phyloP scores from a whole-genome alignment of 2,797 vertebrate genomes.

The Spondyliosoma cantharus region DNA sequence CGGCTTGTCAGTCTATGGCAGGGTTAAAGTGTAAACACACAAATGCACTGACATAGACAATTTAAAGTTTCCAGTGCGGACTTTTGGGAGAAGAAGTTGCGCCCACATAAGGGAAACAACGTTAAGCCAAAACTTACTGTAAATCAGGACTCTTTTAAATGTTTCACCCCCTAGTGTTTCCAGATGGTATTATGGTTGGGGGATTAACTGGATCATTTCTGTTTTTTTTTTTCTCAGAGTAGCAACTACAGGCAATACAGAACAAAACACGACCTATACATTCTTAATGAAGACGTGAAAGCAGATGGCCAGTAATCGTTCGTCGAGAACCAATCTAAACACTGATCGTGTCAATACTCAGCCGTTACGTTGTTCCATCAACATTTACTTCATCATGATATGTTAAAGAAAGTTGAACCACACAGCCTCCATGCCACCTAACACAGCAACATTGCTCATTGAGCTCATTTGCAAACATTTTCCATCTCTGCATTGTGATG shows the following conservation, averaged over 20 bases:
- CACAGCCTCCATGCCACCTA: not conserved
- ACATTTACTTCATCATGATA: too few relatives aligned
- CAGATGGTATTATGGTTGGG: too few relatives aligned
- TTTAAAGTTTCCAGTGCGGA: conserved; percentile 11
- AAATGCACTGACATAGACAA: conserved; percentile 8
- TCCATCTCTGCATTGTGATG: not conserved
- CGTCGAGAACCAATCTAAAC: too few relatives aligned
- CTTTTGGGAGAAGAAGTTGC: not conserved
- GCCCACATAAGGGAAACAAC: not conserved
- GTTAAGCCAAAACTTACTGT: not conserved
- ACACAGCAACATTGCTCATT: not conserved
- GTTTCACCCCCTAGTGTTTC: too few relatives aligned
- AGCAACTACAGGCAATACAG: too few relatives aligned
- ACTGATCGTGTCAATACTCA: too few relatives aligned
- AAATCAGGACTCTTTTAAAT: not conserved
- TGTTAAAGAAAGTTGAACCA: not conserved
- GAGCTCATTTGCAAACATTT: conserved; percentile 16
- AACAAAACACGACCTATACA: too few relatives aligned
- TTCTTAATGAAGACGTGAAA: too few relatives aligned
- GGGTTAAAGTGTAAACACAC: conserved; percentile 7
- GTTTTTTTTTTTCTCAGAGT: too few relatives aligned
- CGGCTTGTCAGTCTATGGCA: conserved; percentile 2
- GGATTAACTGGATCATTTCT: too few relatives aligned
- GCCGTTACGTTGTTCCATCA: too few relatives aligned
- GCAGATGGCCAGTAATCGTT: too few relatives aligned